Evolutionary conservation across 1,140 invertebrate genomes (phyloP).

Genomic region (Xylocopa sonorina): DNA sequence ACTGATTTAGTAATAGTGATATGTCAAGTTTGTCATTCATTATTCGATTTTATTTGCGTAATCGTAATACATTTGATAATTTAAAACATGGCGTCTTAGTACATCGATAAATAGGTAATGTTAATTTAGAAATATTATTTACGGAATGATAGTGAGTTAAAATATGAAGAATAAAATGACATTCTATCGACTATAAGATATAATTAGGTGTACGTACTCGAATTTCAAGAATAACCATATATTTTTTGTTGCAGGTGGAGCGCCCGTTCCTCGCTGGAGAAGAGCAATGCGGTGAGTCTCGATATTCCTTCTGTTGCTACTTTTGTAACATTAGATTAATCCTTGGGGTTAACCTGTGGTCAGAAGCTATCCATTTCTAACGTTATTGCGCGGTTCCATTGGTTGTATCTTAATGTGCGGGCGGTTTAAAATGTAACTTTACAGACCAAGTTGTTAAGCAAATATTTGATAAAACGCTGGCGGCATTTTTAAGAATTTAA

Average conservation of each 20-base stretch:
- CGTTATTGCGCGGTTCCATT: neutral
- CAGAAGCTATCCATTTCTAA: neutral
- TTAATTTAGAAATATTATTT: neutral
- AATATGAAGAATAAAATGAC: too few relatives aligned
- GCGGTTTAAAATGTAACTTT: neutral
- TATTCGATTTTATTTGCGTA: neutral
- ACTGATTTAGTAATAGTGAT: neutral
- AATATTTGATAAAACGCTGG: neutral
- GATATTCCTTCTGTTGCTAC: conserved; percentile 24
- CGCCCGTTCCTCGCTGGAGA: conserved; percentile 24
- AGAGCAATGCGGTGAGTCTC: conserved; percentile 57
- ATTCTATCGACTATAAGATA: too few relatives aligned
- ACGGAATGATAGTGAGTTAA: too few relatives aligned
- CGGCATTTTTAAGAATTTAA: neutral
- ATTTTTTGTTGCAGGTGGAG: conserved; percentile 59
- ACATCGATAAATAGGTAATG: neutral
- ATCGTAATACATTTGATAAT: too few relatives aligned
- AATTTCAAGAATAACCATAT: neutral
- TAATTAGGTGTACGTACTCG: too few relatives aligned
- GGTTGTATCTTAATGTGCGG: neutral
- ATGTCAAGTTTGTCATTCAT: neutral
- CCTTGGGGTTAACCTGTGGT: neutral
- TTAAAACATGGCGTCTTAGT: too few relatives aligned
- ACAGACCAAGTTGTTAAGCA: neutral
- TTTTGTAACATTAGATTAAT: conserved; percentile 30